phyloP scores from a whole-genome alignment of 2,888 invertebrate genomes.

The Volucella inanis region DNA sequence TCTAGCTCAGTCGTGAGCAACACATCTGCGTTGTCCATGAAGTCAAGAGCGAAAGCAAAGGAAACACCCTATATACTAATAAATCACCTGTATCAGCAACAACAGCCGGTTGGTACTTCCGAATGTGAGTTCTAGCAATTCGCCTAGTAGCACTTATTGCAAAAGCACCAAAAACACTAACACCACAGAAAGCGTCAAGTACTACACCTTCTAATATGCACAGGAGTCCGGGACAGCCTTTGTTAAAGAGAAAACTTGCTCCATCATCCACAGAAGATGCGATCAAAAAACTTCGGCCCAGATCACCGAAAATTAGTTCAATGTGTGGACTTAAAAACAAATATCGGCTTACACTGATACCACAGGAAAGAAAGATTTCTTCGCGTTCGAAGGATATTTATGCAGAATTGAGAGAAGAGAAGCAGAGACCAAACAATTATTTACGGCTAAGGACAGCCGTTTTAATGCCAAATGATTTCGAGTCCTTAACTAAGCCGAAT shows the following conservation, averaged over 20 bases:
- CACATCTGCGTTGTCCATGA: too few relatives aligned
- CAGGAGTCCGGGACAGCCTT: not conserved
- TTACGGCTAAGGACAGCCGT: too few relatives aligned
- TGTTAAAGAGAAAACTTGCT: slow-evolving; percentile 35
- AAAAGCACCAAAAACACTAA: not conserved
- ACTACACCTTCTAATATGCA: not conserved
- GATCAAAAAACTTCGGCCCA: slow-evolving; percentile 49
- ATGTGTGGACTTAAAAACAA: slow-evolving; percentile 11
- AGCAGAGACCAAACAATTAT: too few relatives aligned
- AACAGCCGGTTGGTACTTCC: not conserved
- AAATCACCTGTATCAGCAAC: too few relatives aligned
- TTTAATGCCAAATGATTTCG: not conserved
- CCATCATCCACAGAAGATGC: not conserved
- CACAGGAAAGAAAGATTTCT: too few relatives aligned
- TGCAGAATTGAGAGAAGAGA: too few relatives aligned
- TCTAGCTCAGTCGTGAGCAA: not conserved
- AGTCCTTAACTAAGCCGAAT: not conserved
- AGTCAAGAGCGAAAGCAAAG: too few relatives aligned
- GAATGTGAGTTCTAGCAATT: not conserved
- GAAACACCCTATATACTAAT: too few relatives aligned
- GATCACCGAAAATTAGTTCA: slow-evolving; percentile 46
- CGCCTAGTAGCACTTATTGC: not conserved
- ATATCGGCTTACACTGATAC: not conserved
- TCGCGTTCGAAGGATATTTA: too few relatives aligned
- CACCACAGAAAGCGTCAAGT: not conserved